Base-by-base conservation (phyloP, 1,140 invertebrate species). In the Leptopilina boulardi region DNA sequence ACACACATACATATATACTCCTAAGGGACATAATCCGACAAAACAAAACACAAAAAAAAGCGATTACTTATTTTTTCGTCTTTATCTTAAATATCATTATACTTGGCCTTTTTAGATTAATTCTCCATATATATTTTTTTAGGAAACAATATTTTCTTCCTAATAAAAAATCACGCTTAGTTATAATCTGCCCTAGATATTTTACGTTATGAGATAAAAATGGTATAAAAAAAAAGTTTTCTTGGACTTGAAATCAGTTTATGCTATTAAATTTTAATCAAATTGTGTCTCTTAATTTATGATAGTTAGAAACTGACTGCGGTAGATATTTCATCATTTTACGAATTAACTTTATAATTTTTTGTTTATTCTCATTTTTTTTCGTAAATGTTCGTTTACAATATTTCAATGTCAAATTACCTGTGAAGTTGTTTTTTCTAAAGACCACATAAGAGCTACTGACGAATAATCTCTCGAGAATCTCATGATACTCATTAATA, bases 401-500 rank as follows among this genome's bases (percentile, higher is more conserved):
- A 23, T 15, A 15, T 34, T 8, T 13, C 23, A 66, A 66, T 66
- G 73, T 54, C 56, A 73, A 73, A 77, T 73, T 80, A 80, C 76
- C 76, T 77, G 78, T 47, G 6, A 71, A 1, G 47, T 66, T 47
- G 54, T 79, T 42, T n/a, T 66, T 70, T n/a, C 34, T 15, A 41
- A 70, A 77, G 71, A 44, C 30, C 15, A 70, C 76, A 77, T 75
- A 80, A 77, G 75, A 80, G 42, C 54, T 59, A 73, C 75, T 78
- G 70, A 26, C 15, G 10, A 26, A 26, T 30, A 66, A 66, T 66
- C 59, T 66, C 59, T 66, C 23, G 23, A 72, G 66, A 70, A 77
- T 83, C 73, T 41, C 66, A 71, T 41, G 79, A 66, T 66, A 83
- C 75, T 83, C 79, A 75, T 79, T 80, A 80, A 79, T 72, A 76